Conservation (phyloP, 2,113 vertebrate species). For the Oceanodroma tethys region DNA sequence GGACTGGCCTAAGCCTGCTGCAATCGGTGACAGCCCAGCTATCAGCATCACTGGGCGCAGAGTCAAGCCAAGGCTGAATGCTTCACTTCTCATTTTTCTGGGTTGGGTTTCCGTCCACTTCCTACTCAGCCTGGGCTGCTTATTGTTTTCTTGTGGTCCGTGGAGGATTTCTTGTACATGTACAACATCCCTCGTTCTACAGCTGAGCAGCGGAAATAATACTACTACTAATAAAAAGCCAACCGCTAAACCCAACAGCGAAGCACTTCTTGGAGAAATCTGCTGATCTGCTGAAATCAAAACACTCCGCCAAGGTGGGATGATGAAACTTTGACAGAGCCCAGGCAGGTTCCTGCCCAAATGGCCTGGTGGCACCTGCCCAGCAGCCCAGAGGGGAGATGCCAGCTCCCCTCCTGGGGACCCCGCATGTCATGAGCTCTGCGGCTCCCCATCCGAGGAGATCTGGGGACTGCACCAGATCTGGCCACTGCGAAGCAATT, state of each 20-base stretch:
- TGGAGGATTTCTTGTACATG: background rate
- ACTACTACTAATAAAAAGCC: too few species aligned
- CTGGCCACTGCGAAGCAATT: background rate
- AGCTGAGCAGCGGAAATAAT: background rate
- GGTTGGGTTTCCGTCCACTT: background rate
- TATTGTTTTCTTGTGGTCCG: background rate
- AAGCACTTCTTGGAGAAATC: background rate
- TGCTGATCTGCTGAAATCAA: background rate
- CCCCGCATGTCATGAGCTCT: fast-evolving
- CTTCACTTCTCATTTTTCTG: background rate
- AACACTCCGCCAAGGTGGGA: background rate
- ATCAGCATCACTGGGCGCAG: background rate
- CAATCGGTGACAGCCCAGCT: background rate
- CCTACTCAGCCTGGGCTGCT: background rate
- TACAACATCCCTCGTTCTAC: background rate
- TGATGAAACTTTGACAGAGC: background rate
- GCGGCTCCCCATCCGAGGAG: background rate
- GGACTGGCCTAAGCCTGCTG: background rate
- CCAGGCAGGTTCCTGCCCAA: background rate
- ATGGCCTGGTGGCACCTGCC: background rate
- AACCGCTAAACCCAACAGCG: background rate
- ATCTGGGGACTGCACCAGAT: background rate
- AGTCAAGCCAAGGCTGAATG: background rate
- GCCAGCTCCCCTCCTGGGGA: background rate
- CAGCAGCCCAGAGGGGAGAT: background rate